Evolutionary conservation across 2,888 invertebrate species (phyloP).

Genomic region (Pemphredon lugubris): DNA sequence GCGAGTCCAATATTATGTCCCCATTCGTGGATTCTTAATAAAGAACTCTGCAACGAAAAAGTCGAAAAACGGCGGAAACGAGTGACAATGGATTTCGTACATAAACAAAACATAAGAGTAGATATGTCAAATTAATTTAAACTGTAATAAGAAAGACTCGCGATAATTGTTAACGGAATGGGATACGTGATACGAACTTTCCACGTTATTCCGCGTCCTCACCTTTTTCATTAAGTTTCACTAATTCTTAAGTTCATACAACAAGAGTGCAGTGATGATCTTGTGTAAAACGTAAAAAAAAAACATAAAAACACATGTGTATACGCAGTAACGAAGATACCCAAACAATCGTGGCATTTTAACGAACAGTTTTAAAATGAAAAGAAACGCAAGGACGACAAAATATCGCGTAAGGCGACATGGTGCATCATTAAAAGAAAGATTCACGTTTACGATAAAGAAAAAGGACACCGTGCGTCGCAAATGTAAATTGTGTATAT

Average conservation of each 20-base stretch:
- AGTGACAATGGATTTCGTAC: conserved; percentile 19
- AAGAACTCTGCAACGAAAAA: conserved; percentile 66
- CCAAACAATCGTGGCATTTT: conserved; percentile 40
- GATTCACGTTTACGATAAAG: neutral
- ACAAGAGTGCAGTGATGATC: conserved; percentile 55
- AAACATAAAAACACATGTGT: conserved; percentile 41
- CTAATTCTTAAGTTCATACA: conserved; percentile 43
- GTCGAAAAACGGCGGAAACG: conserved; percentile 20
- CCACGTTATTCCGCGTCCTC: conserved; percentile 22
- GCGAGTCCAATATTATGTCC: conserved; percentile 8
- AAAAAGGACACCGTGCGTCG: conserved; percentile 46
- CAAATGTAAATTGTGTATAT: conserved; percentile 70
- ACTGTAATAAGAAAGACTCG: conserved; percentile 33
- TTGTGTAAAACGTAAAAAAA: conserved; percentile 19
- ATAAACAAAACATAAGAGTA: conserved; percentile 26
- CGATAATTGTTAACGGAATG: conserved; percentile 28
- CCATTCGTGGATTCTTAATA: conserved; percentile 42
- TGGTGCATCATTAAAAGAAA: conserved; percentile 30
- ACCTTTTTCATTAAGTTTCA: conserved; percentile 42
- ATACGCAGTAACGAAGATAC: conserved; percentile 49
- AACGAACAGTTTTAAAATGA: conserved; percentile 38
- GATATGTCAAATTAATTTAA: conserved; percentile 57
- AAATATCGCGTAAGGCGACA: conserved; percentile 27
- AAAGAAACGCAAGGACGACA: neutral
- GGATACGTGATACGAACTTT: conserved; percentile 38